Base-by-base conservation (phyloP, 2,113 vertebrate genomes). In the Jacana jacana region DNA sequence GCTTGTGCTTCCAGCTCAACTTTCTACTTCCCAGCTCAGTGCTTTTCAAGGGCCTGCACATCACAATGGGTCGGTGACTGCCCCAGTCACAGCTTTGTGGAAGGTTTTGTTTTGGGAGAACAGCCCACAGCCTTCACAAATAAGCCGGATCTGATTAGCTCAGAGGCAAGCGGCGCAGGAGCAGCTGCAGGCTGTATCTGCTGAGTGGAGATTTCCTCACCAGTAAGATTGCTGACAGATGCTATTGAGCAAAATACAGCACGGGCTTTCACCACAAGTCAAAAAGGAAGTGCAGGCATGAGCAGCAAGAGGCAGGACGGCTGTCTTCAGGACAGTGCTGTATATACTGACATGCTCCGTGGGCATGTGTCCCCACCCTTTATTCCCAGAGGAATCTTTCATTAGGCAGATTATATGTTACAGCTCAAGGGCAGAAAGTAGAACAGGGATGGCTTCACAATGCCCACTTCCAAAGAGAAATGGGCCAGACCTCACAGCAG, bases 181-280 rank as follows among this genome's bases (percentile, higher is more conserved):
- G 75, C 91, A 94, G 96, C 94, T 95, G 94, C 87, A 88, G 93
- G 89, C 89, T 88, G 35, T 94, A 89, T 94, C 87, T 95, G 81
- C 93, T 82, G 84, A 96, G 91, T 93, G 89, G 89, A 94, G 96
- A 89, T 95, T 96, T 96, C 94, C 95, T 96, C 94, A 92, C 63
- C 31, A 44, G 0, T 84, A 94, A 92, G 91, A 91, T 82, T 94
- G 95, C 91, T 95, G 87, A 94, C 96, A 94, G 87, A 94, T 89
- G 91, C 84, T 96, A 18, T 94, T 95, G 91, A 95, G 94, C 69
- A 96, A 92, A 95, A 92, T 28, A 89, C 84, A 91, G 66, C 20
- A 23, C 73, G 85, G 58, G 57, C 93, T 96, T 96, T 95, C 81
- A 79, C 71, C 92, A 66, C 70, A 60, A 84, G 64, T 68, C 86